These are phyloP conservation scores for Hypselothyrea guttata DNA, from an alignment of 2,888 invertebrate species.

Conservation along the genomic window DNA sequence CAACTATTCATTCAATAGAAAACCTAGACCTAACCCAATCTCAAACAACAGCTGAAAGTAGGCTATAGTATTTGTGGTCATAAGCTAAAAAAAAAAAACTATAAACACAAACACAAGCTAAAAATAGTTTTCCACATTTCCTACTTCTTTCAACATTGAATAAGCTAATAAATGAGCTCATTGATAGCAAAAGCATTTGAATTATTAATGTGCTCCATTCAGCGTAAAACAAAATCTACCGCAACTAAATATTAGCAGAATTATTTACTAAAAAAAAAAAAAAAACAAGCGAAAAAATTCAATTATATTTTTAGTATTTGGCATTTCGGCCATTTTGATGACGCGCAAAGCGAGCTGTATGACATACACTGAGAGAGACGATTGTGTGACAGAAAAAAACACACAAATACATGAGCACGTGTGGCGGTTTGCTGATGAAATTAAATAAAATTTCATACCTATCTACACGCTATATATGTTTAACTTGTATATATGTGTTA, in stretches of 20 bases:
- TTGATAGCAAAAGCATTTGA: slow-evolving; percentile 8
- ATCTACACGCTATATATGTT: slow-evolving; percentile 2
- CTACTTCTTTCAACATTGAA: neutral
- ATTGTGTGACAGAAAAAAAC: slow-evolving; percentile 32
- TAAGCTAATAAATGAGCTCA: slow-evolving; percentile 31
- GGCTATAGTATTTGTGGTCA: slow-evolving; percentile 15
- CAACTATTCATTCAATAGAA: too few species aligned
- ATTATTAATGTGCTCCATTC: slow-evolving; percentile 26
- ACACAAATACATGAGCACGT: slow-evolving; percentile 27
- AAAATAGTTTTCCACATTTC: too few species aligned
- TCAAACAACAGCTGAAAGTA: slow-evolving; percentile 27
- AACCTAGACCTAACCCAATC: too few species aligned
- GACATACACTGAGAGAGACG: slow-evolving; percentile 34
- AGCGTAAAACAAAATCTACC: slow-evolving; percentile 5
- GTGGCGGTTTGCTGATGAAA: slow-evolving; percentile 49
- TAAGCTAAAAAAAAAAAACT: slow-evolving; percentile 6
- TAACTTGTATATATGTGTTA: slow-evolving; percentile 64
- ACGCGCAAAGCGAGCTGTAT: slow-evolving; percentile 38
- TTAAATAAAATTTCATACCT: slow-evolving; percentile 12
- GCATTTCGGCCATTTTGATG: slow-evolving; percentile 63
- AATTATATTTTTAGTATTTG: slow-evolving; percentile 33
- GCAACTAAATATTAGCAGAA: neutral
- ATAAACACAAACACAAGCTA: neutral
- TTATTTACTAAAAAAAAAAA: slow-evolving; percentile 1
- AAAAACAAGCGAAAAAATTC: slow-evolving; percentile 16